Percentiles rank a stretch among this genome's conserved stretches.
Conservation (phyloP, 2,888 invertebrate species). For the Lasioglossum zephyrum region DNA sequence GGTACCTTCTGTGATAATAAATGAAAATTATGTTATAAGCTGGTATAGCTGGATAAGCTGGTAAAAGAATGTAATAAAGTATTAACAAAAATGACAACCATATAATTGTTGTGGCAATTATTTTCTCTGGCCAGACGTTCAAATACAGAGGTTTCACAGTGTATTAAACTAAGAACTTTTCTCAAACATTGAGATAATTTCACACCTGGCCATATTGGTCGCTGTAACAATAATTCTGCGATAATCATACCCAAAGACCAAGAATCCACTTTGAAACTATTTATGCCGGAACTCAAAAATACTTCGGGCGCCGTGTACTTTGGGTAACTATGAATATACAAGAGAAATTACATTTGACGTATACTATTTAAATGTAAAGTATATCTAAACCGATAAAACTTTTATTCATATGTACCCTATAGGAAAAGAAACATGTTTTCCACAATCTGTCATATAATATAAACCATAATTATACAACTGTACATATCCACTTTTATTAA, state of each 20-base stretch:
- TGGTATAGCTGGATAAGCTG: slow-evolving; percentile 13
- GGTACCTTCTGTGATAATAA: slow-evolving; percentile 86
- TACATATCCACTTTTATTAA: slow-evolving; percentile 89
- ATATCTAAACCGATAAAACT: slow-evolving; percentile 71
- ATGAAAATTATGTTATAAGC: slow-evolving; percentile 30
- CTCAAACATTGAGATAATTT: slow-evolving; percentile 91
- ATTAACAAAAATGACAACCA: slow-evolving; percentile 83
- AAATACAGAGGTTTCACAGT: slow-evolving; percentile 86
- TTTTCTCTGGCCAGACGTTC: slow-evolving; percentile 92
- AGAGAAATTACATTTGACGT: slow-evolving; percentile 24
- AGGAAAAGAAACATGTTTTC: slow-evolving; percentile 95
- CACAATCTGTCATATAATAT: slow-evolving; percentile 95
- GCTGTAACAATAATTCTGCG: slow-evolving; percentile 90
- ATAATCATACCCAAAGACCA: slow-evolving; percentile 98
- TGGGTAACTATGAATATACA: slow-evolving; percentile 87
- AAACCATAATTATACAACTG: slow-evolving; percentile 97
- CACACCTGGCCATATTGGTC: slow-evolving; percentile 89
- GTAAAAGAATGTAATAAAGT: slow-evolving; percentile 17
- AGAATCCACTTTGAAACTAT: slow-evolving; percentile 93
- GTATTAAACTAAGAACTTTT: slow-evolving; percentile 90
- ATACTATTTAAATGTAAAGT: slow-evolving; percentile 25
- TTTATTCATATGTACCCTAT: slow-evolving; percentile 87
- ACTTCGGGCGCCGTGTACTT: slow-evolving; percentile 94
- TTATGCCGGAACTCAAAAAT: slow-evolving; percentile 87
- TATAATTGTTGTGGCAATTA: slow-evolving; percentile 88